These are phyloP conservation scores for Aethes cnicana DNA, from an alignment of 2,888 invertebrate genomes.

Conservation along the genomic window DNA sequence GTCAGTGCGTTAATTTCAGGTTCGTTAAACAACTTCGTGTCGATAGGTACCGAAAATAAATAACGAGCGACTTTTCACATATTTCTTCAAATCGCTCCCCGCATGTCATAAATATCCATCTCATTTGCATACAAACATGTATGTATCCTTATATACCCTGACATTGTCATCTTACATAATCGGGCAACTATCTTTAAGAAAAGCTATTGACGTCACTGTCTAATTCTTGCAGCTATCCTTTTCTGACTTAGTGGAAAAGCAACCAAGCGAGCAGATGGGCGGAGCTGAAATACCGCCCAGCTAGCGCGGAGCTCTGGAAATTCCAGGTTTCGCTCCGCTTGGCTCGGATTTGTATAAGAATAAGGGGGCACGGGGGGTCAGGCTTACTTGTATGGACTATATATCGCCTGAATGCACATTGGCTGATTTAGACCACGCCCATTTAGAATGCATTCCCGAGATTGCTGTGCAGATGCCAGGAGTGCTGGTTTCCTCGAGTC, in stretches of 20 bases:
- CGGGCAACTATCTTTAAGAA: conserved; percentile 79
- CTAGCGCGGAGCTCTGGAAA: conserved; percentile 56
- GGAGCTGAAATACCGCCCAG: conserved; percentile 58
- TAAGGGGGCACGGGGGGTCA: conserved; percentile 49
- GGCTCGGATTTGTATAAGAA: conserved; percentile 42
- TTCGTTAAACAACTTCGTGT: conserved; percentile 4
- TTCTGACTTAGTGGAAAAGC: conserved; percentile 59
- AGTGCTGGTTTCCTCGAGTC: conserved; percentile 55
- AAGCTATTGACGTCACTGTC: conserved; percentile 58
- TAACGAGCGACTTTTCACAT: conserved; percentile 58
- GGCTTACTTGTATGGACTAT: conserved; percentile 59
- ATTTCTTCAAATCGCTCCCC: conserved; percentile 66
- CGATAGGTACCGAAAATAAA: conserved; percentile 22
- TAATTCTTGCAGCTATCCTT: conserved; percentile 60
- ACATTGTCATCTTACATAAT: conserved; percentile 70
- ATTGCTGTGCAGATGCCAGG: conserved; percentile 77
- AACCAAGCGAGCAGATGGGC: conserved; percentile 74
- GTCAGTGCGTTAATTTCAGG: background rate
- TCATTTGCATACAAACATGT: conserved; percentile 76
- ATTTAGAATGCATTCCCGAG: conserved; percentile 78
- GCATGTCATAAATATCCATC: conserved; percentile 69
- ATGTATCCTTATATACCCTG: conserved; percentile 63
- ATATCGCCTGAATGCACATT: conserved; percentile 82
- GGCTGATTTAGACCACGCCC: conserved; percentile 78
- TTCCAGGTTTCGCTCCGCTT: conserved; percentile 48